Evolutionary conservation across 37 sponge, comb jelly and placozoan species (phyloP).

Genomic region (Hexactinellida sp.): DNA sequence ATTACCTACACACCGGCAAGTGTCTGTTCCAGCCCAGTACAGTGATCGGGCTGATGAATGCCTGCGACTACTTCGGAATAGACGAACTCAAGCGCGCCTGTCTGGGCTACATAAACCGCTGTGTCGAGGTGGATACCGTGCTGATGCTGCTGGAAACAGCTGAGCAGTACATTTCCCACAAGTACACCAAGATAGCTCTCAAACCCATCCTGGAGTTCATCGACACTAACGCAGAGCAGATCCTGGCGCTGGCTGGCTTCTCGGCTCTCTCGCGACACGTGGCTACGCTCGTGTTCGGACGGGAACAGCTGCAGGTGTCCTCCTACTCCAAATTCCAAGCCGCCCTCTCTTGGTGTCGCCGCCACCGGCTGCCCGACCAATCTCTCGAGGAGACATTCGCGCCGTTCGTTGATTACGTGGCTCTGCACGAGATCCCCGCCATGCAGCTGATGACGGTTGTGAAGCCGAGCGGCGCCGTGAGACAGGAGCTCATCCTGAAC

Average conservation of each 20-base stretch:
- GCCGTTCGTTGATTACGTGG: conserved; percentile 66
- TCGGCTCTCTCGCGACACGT: conserved; percentile 69
- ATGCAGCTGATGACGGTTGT: conserved; percentile 69
- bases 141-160: conserved; percentile 61
- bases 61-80: conserved; percentile 79
- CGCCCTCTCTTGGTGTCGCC: conserved; percentile 47
- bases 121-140: conserved; percentile 70
- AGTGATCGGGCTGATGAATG: conserved; percentile 80
- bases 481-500: conserved; percentile 56
- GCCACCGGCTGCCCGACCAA: not conserved
- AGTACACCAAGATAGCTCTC: conserved; percentile 65
- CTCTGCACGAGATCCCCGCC: conserved; percentile 64
- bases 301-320: conserved; percentile 61
- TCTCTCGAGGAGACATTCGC: conserved; percentile 44
- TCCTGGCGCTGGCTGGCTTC: conserved; percentile 51
- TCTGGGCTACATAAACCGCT: conserved; percentile 46
- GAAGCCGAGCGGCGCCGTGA: conserved; percentile 52
- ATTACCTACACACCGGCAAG: conserved; percentile 73
- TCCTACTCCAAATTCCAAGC: conserved; percentile 74
- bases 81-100: conserved; percentile 81
- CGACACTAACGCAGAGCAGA: conserved; percentile 63
- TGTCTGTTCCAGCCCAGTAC: conserved; percentile 71
- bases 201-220: conserved; percentile 85
- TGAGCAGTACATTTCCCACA: conserved; percentile 85
- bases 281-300: conserved; percentile 59